These are phyloP conservation scores for Spinibarbus caldwelli DNA, from an alignment of 2,797 vertebrate species.

Conservation along the genomic window DNA sequence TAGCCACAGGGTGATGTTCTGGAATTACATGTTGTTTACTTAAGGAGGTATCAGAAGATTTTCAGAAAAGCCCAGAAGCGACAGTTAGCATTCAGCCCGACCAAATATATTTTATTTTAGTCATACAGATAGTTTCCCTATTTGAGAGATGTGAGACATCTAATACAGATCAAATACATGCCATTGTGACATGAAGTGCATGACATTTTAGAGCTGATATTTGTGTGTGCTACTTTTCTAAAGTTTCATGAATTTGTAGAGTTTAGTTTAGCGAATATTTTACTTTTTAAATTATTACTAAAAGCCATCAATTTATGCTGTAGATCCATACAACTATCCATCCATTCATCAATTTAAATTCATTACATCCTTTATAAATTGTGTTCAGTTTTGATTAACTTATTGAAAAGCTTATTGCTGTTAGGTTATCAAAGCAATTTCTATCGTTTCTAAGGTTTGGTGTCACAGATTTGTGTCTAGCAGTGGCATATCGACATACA, in stretches of 20 bases:
- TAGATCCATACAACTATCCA: neutral
- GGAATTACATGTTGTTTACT: slow-evolving; percentile 58
- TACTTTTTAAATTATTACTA: neutral
- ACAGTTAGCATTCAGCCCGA: slow-evolving; percentile 13
- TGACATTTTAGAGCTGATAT: slow-evolving; percentile 5
- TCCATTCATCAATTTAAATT: neutral
- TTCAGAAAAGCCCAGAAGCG: slow-evolving; percentile 38
- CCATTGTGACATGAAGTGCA: neutral
- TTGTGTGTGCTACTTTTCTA: neutral
- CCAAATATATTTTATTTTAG: slow-evolving; percentile 35
- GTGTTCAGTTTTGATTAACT: neutral
- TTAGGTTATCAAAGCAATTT: neutral
- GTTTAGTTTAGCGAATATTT: neutral
- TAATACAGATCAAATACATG: slow-evolving; percentile 11
- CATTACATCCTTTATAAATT: neutral
- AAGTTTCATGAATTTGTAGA: neutral
- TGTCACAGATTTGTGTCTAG: neutral
- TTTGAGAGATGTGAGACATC: slow-evolving; percentile 46
- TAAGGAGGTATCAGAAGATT: slow-evolving; percentile 60
- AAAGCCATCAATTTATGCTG: neutral
- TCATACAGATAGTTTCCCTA: slow-evolving; percentile 27
- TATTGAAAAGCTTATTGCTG: neutral
- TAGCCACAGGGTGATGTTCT: slow-evolving; percentile 68
- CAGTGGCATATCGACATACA: neutral
- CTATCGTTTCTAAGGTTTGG: neutral